These are phyloP conservation scores for Lepidurus couesii DNA, from an alignment of 1,140 invertebrate species.

Conservation along the genomic window DNA sequence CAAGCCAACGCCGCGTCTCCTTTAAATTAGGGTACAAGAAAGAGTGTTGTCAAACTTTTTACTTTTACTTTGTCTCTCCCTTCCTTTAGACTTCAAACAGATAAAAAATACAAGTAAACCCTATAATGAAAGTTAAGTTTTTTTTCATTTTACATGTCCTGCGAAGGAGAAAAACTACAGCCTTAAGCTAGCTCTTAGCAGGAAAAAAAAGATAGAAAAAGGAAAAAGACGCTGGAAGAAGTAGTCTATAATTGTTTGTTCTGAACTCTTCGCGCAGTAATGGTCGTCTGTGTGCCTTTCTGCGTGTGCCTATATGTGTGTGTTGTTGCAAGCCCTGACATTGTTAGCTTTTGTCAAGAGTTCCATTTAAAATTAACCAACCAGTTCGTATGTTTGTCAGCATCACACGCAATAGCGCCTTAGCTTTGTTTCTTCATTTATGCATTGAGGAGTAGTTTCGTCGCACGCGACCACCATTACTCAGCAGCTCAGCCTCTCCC, in stretches of 20 bases:
- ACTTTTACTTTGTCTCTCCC: too few species aligned
- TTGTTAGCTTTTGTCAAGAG: too few species aligned
- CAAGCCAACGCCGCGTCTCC: neutral
- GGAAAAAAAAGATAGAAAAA: neutral
- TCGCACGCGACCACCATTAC: conserved; percentile 4
- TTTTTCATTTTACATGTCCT: neutral
- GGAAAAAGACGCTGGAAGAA: neutral
- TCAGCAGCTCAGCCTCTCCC: neutral
- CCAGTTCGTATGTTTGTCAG: neutral
- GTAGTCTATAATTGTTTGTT: too few species aligned
- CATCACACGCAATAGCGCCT: neutral
- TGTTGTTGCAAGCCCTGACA: too few species aligned
- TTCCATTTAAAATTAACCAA: neutral
- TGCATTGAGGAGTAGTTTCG: neutral
- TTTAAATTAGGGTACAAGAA: neutral
- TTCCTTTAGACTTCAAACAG: too few species aligned
- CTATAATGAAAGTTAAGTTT: neutral
- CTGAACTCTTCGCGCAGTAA: too few species aligned
- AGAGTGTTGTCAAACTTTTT: too few species aligned
- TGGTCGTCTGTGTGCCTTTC: too few species aligned
- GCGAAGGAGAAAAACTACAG: neutral
- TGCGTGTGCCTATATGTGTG: too few species aligned
- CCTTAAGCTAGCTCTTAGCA: neutral
- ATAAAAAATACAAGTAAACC: too few species aligned
- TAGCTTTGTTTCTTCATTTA: conserved; percentile 8